Base-by-base conservation (phyloP, 1,140 invertebrate species). In the Drosophila suzukii region DNA sequence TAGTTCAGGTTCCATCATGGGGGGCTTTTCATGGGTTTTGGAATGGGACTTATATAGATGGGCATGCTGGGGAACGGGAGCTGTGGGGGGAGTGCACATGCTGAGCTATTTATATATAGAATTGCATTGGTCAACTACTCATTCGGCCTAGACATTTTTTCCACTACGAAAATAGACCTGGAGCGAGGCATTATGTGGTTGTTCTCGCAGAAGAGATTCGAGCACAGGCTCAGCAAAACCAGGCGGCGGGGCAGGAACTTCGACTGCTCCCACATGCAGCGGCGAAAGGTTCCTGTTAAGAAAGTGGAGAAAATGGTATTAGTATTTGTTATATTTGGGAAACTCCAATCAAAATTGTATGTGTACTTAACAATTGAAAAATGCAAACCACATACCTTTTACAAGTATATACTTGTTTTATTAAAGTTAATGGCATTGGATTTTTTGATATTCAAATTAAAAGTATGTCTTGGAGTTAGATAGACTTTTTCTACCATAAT, bases 101-200 rank as follows among this genome's bases (percentile, higher is more conserved):
- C 83, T 53, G 38, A 57, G 67, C 70, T 89, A 80, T 38, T 15
- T 73, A 78, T 89, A 80, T 38, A 17, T 73, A 78, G 20, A 43
- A 50, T 73, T 60, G 50, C 67, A 49, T 46, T 59, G 59, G 59
- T 73, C 73, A 83, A 85, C 88, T 92, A 92, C 91, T 92, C 91
- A 78, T 92, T 92, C 59, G 84, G 91, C 86, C 91, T 92, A 92
- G 91, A 81, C 58, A 91, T 78, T 76, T 92, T 92, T 92, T 92
- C 91, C 88, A 91, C 84, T 91, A 91, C 91, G 86, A 92, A 92
- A 90, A 92, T 90, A 90, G 91, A 92, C 85, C 91, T 92, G 88
- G 91, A 91, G 34, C 91, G 88, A 38, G 91, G 73, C 56, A 91
- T 67, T 30, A 92, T 78, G 63, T 91, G 90, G 58, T 91, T 92